Base-by-base conservation (phyloP, 2,113 vertebrate species). In the Bambusicola thoracicus region DNA sequence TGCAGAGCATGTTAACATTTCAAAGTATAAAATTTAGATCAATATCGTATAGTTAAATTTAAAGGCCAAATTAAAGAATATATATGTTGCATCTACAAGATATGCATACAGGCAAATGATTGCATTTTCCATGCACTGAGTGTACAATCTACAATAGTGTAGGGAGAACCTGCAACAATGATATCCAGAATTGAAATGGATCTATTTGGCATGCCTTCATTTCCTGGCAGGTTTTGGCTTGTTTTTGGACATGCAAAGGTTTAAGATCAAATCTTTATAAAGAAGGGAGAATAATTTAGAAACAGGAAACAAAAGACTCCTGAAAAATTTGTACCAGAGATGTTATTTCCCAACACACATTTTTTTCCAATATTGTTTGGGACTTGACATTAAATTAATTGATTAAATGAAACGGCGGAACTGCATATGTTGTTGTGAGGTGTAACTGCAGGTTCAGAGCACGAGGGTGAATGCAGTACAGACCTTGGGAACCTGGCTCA, bases 1-100 rank as follows among this genome's bases (percentile, higher is more conserved):
- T 83, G 75, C 73, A 90, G 85, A 94, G 61, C 89, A 96, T 51
- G 65, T 74, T 96, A 92, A 86, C 65, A 84, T 93, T 96, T 92
- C 61, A 84, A 90, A 93, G 74, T 61, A 72, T n/a, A 75, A 92
- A 94, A 90, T 72, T 43, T 92, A 72, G 85, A 90, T 90, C 51
- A 43, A 75, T 86, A 96, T 83, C 15, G 11, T 61, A 34, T 49
- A 86, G 65, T 85, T 88, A 85, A 55, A 81, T 90, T 88, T 86
- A 92, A 93, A 92, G 43, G 61, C 30, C 30, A 84, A 83, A 92
- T 92, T 74, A 43, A 91, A 89, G 89, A 66, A 11, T 79, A 43
- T 20, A 15, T 6, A 59, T 13, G 46, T 25, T 48, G 18, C 41
- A 43, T 38, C 90, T 88, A 75, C 55, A 68, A 96, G 85, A 90